Evolutionary conservation across 2,113 vertebrate species (phyloP).

Genomic region (Hucho hucho): DNA sequence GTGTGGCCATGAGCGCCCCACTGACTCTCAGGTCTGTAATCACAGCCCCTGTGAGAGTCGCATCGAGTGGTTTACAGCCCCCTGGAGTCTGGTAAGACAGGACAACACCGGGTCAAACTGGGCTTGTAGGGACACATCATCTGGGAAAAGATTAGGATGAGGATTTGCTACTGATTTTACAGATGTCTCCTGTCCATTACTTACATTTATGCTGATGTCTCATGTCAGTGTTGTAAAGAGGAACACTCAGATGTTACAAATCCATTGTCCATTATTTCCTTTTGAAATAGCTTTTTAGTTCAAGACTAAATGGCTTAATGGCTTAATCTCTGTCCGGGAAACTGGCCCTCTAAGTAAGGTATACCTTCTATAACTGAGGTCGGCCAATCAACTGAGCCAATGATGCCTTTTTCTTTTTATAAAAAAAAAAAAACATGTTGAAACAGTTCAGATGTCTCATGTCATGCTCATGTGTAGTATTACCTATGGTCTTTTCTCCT

Average conservation of each 20-base stretch:
- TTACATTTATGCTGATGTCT: not conserved
- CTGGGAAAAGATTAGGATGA: not conserved
- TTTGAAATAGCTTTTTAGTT: too few relatives aligned
- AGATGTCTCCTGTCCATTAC: not conserved
- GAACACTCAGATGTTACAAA: too few relatives aligned
- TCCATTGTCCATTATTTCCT: too few relatives aligned
- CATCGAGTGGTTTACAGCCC: conserved; percentile 90
- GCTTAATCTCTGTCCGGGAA: too few relatives aligned
- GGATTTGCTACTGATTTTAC: conserved; percentile 6
- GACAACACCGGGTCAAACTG: not conserved
- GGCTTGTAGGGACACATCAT: not conserved
- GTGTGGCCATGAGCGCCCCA: conserved; percentile 84
- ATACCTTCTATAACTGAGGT: too few relatives aligned
- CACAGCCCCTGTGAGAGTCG: conserved; percentile 84
- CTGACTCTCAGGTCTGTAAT: conserved; percentile 79
- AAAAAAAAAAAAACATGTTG: too few relatives aligned
- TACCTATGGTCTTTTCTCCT: not conserved
- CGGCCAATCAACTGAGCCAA: too few relatives aligned
- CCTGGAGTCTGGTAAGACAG: conserved; percentile 88
- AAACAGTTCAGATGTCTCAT: too few relatives aligned
- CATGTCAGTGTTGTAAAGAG: not conserved
- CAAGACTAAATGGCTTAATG: too few relatives aligned
- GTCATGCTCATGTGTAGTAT: too few relatives aligned
- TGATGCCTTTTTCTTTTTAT: too few relatives aligned
- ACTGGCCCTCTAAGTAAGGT: too few relatives aligned